Evolutionary conservation across 1,140 invertebrate species (phyloP), one percentile per base, ranked within the genome.

Genomic region (Leptinotarsa undecemlineata): DNA sequence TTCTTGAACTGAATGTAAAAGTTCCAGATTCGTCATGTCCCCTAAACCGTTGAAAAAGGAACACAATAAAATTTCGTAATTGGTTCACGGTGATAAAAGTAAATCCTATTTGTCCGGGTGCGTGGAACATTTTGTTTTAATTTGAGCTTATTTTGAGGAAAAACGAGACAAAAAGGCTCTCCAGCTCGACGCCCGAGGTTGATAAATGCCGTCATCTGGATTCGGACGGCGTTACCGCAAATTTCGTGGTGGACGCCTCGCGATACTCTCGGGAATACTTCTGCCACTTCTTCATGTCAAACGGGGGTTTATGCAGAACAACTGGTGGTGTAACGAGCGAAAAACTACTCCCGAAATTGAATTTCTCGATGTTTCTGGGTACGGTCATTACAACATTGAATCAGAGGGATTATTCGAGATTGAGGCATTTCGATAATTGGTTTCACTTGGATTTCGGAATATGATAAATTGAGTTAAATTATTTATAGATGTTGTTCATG

Each of bases 201-300:
- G 51, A 57, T 57, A 57, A 57, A 57, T 57, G 51, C n/a, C 51
- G 14, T 57, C 51, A 57, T 57, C 51, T 57, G 51, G 51, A 57
- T 57, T 57, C 51, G 51, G 51, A 57, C 51, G 51, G 51, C 51
- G 51, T 57, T 57, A 19, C 51, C 51, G 51, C 51, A 57, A 57
- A 57, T 57, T 57, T 57, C 51, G 51, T 57, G 51, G 51, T 57
- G 51, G 51, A 57, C 51, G 51, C 51, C 51, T 57, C 51, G 51
- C n/a, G 17, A 57, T 57, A 19, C 51, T 57, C n/a, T 57, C 51
- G 51, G 51, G 51, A n/a, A 57, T 57, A 57, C 17, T 57, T 17
- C n/a, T 57, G 51, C 51, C 51, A 57, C 51, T 57, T 57, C 51
- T 57, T 57, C 14, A 57, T 57, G 51, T 57, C 51, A 57, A 57